phyloP scores from a whole-genome alignment of 2,888 invertebrate genomes.

The Belgica antarctica region DNA sequence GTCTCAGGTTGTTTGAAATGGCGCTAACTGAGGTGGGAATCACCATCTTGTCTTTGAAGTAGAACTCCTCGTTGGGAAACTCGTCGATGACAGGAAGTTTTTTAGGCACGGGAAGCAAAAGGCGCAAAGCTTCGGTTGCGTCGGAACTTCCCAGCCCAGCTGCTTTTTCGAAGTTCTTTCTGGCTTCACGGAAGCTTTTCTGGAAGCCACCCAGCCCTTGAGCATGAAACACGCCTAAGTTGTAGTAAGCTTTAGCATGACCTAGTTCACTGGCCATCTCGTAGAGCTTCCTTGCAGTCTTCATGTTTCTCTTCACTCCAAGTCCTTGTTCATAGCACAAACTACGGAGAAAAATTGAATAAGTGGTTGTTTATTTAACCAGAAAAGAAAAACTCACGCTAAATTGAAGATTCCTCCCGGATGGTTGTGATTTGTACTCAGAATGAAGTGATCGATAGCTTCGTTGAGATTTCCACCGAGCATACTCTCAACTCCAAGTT shows the following conservation, averaged over 20 bases:
- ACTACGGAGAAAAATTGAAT: too few relatives aligned
- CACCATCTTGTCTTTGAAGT: background rate
- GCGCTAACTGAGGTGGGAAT: background rate
- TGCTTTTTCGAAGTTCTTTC: constrained; percentile 59
- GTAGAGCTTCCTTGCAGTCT: constrained; percentile 65
- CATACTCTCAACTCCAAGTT: constrained; percentile 61
- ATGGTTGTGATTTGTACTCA: constrained; percentile 61
- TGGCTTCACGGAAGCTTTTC: constrained; percentile 57
- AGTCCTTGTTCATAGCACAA: constrained; percentile 68
- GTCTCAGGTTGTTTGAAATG: background rate
- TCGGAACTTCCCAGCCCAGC: constrained; percentile 60
- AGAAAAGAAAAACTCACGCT: too few relatives aligned
- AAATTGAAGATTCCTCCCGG: constrained; percentile 66
- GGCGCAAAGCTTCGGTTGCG: constrained; percentile 58
- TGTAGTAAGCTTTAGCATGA: constrained; percentile 67
- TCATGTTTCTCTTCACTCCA: constrained; percentile 61
- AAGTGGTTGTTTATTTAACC: too few relatives aligned
- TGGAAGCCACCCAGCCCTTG: constrained; percentile 63
- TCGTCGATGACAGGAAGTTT: background rate
- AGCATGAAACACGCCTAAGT: constrained; percentile 66
- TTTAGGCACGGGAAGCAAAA: background rate
- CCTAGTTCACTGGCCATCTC: constrained; percentile 62
- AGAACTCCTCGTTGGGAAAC: background rate
- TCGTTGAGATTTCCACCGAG: constrained; percentile 60
- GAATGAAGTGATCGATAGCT: constrained; percentile 58